Conservation (phyloP, 2,113 vertebrate species). For the Propithecus coquereli region DNA sequence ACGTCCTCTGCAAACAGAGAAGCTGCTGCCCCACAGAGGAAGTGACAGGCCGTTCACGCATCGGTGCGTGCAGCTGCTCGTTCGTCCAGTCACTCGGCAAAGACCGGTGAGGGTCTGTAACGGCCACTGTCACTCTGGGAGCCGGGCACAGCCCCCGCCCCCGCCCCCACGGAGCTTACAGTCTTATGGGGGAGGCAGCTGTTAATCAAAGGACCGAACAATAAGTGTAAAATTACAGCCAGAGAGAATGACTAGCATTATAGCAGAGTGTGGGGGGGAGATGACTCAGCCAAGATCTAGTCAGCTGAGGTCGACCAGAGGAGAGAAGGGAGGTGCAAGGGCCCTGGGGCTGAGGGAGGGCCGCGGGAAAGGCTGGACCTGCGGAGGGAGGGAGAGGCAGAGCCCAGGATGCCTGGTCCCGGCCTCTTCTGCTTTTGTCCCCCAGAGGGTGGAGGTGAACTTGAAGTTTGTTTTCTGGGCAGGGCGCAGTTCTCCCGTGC, state of each 20-base stretch:
- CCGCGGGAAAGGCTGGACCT: rapidly evolving
- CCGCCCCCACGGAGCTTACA: rapidly evolving
- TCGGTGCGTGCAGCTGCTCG: not conserved
- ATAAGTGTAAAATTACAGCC: not conserved
- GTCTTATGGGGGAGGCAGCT: not conserved
- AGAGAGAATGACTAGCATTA: not conserved
- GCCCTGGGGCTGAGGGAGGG: not conserved
- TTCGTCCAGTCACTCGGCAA: not conserved
- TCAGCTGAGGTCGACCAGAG: too few relatives aligned
- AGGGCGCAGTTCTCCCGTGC: not conserved
- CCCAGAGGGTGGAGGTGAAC: rapidly evolving
- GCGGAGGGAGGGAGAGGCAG: rapidly evolving
- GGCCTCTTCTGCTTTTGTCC: not conserved
- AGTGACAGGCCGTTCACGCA: not conserved
- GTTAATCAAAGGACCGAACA: not conserved
- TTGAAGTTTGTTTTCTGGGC: not conserved
- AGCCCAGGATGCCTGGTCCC: rapidly evolving
- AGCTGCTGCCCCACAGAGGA: not conserved
- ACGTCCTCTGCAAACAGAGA: not conserved
- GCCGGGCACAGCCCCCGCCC: not conserved
- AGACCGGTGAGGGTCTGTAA: not conserved
- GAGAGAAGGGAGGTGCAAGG: not conserved
- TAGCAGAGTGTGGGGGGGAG: not conserved
- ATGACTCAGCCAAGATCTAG: not conserved
- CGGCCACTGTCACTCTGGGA: not conserved